Percentiles rank a stretch among this genome's conserved stretches.
These are phyloP conservation scores for Scaeva pyrastri DNA, from an alignment of 2,888 invertebrate genomes.

Conservation along the genomic window DNA sequence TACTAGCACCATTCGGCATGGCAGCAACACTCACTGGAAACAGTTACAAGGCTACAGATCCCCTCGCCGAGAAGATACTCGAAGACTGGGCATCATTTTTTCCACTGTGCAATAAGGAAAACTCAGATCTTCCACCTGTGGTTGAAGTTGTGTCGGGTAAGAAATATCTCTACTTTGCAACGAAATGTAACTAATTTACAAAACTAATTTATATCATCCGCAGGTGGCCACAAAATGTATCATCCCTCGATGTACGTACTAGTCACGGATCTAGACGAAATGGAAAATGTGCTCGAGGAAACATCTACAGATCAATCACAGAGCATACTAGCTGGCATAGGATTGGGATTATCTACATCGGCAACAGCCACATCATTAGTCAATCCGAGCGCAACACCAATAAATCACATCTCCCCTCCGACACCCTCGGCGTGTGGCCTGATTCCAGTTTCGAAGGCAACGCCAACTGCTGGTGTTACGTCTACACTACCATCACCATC, in stretches of 20 bases:
- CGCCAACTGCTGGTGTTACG: slow-evolving; percentile 66
- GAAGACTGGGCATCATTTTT: slow-evolving; percentile 98
- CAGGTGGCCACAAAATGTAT: slow-evolving; percentile 96
- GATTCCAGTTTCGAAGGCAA: slow-evolving; percentile 69
- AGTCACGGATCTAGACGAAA: slow-evolving; percentile 93
- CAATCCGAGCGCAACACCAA: slow-evolving; percentile 75
- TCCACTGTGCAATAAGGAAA: slow-evolving; percentile 89
- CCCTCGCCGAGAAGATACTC: slow-evolving; percentile 90
- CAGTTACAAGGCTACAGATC: slow-evolving; percentile 86
- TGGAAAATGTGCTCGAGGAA: slow-evolving; percentile 83
- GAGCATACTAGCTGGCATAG: slow-evolving; percentile 68
- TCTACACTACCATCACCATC: slow-evolving; percentile 32
- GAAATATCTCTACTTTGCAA: slow-evolving; percentile 28
- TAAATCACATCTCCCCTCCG: slow-evolving; percentile 79
- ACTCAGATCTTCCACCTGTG: slow-evolving; percentile 84
- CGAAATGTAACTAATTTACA: background rate
- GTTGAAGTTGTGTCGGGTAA: slow-evolving; percentile 86
- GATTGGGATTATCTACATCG: slow-evolving; percentile 77
- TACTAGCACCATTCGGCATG: slow-evolving; percentile 97
- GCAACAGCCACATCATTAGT: slow-evolving; percentile 71
- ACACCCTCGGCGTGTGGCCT: slow-evolving; percentile 69
- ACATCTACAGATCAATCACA: slow-evolving; percentile 79
- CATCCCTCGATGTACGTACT: slow-evolving; percentile 98
- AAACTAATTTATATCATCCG: slow-evolving; percentile 80
- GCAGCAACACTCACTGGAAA: slow-evolving; percentile 95